These are phyloP conservation scores for Diadromus collaris DNA, from an alignment of 2,888 invertebrate genomes.

Conservation along the genomic window DNA sequence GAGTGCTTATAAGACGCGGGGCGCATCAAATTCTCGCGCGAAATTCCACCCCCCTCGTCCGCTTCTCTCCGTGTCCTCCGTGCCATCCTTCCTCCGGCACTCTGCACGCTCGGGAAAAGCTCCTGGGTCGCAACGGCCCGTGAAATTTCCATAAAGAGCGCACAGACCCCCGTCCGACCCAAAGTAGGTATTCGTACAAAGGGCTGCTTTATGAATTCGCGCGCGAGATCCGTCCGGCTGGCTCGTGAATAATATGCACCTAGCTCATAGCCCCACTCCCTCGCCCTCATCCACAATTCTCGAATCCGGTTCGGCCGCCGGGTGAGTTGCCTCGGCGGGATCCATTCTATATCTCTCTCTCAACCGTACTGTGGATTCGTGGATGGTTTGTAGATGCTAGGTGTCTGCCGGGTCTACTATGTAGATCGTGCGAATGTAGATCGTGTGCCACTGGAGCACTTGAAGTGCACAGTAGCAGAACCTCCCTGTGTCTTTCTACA, in stretches of 20 bases:
- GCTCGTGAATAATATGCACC: constrained; percentile 79
- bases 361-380: constrained; percentile 35
- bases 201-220: constrained; percentile 78
- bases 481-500: constrained; percentile 7
- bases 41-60: constrained; percentile 48
- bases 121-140: constrained; percentile 70
- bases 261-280: constrained; percentile 65
- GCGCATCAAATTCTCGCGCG: constrained; percentile 51
- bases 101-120: constrained; percentile 34
- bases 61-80: constrained; percentile 39
- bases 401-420: background rate
- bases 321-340: constrained; percentile 19
- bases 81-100: constrained; percentile 12
- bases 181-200: constrained; percentile 75
- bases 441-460: constrained; percentile 8
- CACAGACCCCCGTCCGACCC: constrained; percentile 60
- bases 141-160: constrained; percentile 78
- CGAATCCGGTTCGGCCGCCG: constrained; percentile 55
- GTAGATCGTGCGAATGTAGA: constrained; percentile 19
- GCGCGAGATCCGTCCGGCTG: constrained; percentile 75
- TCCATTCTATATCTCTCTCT: constrained; percentile 23
- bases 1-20: constrained; percentile 50
- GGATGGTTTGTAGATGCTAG: constrained; percentile 30
- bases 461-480: constrained; percentile 10
- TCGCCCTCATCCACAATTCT: constrained; percentile 58